Conservation (phyloP, 2,113 vertebrate species). For the Xenotilapia leptura region DNA sequence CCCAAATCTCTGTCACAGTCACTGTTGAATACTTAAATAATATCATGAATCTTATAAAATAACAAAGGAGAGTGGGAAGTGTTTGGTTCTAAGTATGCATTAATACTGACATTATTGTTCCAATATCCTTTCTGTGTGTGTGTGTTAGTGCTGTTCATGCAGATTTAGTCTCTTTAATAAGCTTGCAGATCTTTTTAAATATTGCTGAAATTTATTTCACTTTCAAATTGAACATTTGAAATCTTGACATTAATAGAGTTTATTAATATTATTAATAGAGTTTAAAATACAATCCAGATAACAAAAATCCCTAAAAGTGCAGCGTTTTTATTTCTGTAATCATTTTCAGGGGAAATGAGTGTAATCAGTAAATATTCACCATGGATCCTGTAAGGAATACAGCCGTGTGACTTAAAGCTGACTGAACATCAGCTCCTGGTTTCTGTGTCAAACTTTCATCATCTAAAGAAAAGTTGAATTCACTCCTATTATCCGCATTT, state of each 20-base stretch:
- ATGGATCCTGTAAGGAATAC: neutral
- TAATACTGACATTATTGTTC: neutral
- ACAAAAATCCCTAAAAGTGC: neutral
- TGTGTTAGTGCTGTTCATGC: neutral
- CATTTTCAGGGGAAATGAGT: neutral
- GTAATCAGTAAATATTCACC: neutral
- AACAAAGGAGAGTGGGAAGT: neutral
- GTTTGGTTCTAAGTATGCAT: neutral
- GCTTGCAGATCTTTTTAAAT: neutral
- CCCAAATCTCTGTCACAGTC: neutral
- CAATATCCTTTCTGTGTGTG: neutral
- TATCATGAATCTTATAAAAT: neutral
- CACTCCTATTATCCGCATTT: neutral
- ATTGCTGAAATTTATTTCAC: neutral
- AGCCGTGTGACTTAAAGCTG: neutral
- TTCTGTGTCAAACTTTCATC: neutral
- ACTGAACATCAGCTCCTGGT: neutral
- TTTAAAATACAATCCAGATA: neutral
- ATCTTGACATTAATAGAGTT: neutral
- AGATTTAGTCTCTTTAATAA: neutral
- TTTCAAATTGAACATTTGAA: neutral
- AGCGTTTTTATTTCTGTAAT: neutral
- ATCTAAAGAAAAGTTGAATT: neutral
- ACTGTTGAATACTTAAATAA: neutral
- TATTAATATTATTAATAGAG: neutral